Evolutionary conservation across 2,888 invertebrate genomes (phyloP).

Genomic region (Cryptocephalus moraei): DNA sequence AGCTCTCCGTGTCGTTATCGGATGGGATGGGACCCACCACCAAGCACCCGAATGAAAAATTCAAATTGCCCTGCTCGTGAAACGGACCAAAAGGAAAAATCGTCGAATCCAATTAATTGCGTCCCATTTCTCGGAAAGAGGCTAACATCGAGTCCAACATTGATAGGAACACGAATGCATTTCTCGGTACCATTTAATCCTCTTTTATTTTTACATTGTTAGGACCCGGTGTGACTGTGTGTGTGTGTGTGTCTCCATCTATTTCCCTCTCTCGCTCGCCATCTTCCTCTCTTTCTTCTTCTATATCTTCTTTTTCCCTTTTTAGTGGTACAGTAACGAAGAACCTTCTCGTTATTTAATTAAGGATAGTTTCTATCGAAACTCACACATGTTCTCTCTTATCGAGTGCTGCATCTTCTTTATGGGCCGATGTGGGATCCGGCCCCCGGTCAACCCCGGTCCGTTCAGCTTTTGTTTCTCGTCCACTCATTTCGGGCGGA

Average conservation of each 20-base stretch:
- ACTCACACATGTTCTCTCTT: conserved; percentile 38
- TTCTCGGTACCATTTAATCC: conserved; percentile 30
- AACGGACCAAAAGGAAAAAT: neutral
- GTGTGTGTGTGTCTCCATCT: conserved; percentile 5
- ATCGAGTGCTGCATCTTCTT: conserved; percentile 36
- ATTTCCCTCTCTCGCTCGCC: conserved; percentile 12
- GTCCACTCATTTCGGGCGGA: conserved; percentile 29
- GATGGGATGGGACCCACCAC: too few species aligned
- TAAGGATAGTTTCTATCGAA: conserved; percentile 37
- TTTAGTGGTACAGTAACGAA: conserved; percentile 27
- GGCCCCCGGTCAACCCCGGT: too few species aligned
- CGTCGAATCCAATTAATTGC: neutral
- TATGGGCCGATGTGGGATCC: conserved; percentile 23
- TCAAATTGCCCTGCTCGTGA: neutral
- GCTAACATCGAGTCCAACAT: conserved; percentile 30
- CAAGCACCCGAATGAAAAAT: neutral
- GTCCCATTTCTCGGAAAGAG: conserved; percentile 9
- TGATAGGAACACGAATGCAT: conserved; percentile 28
- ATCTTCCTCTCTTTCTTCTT: conserved; percentile 17
- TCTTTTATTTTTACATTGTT: conserved; percentile 34
- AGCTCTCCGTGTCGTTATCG: too few species aligned
- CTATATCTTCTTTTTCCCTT: neutral
- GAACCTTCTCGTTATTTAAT: conserved; percentile 35
- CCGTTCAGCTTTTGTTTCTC: conserved; percentile 25
- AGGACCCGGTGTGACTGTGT: conserved; percentile 29